A percentile compares a stretch with the other conserved stretches of the same genome.
Evolutionary conservation across 2,113 vertebrate genomes (phyloP).

Genomic region (Peromyscus californicus): DNA sequence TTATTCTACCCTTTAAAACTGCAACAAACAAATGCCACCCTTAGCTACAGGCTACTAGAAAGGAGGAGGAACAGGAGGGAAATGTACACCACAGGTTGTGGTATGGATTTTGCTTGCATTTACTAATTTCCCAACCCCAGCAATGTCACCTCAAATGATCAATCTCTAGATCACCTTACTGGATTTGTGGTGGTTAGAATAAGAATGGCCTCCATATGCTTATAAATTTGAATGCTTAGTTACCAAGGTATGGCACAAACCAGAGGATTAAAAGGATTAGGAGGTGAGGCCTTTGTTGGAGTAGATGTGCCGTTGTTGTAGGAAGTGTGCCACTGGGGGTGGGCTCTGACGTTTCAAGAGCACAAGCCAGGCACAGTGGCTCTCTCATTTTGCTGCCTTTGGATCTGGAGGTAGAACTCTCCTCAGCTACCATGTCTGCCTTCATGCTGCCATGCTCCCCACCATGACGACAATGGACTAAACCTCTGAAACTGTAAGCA

Average conservation of each 20-base stretch:
- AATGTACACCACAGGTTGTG: neutral
- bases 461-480: neutral
- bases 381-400: neutral
- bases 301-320: neutral
- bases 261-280: neutral
- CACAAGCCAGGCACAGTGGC: neutral
- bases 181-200: neutral
- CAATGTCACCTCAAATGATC: neutral
- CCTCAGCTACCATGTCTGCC: neutral
- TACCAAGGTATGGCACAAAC: neutral
- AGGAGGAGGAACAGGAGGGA: neutral
- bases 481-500: neutral
- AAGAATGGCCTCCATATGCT: neutral
- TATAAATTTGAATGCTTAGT: neutral
- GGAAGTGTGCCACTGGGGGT: neutral
- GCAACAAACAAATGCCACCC: neutral
- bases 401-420: neutral
- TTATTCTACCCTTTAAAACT: constrained; percentile 14
- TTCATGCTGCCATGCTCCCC: neutral
- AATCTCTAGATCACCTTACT: constrained; percentile 6
- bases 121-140: neutral
- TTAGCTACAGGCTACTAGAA: neutral
- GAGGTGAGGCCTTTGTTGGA: neutral
- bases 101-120: neutral
- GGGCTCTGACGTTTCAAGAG: neutral